Percentiles rank a stretch among this genome's conserved stretches.
Conservation (phyloP, 2,113 vertebrate species). For the Pardalotus punctatus region DNA sequence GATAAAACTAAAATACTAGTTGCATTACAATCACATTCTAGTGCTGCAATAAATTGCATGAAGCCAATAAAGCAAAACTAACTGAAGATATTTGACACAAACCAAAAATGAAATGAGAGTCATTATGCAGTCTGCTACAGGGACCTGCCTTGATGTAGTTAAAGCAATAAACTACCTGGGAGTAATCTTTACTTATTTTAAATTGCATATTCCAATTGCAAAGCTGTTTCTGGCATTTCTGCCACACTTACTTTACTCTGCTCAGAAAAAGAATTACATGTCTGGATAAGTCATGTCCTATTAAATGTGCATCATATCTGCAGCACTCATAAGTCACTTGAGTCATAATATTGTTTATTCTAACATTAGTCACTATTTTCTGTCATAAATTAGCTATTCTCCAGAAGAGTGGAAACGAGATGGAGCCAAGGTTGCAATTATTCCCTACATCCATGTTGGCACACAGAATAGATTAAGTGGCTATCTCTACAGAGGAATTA, state of each 20-base stretch:
- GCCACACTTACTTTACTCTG: constrained; percentile 68
- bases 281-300: constrained; percentile 67
- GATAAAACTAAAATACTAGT: constrained; percentile 79
- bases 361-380: constrained; percentile 69
- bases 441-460: constrained; percentile 15
- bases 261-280: constrained; percentile 58
- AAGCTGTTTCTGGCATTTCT: constrained; percentile 75
- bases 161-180: constrained; percentile 78
- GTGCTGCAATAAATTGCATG: constrained; percentile 73
- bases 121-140: constrained; percentile 70
- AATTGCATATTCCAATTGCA: constrained; percentile 75
- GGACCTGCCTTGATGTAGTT: constrained; percentile 71
- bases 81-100: constrained; percentile 80
- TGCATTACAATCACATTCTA: constrained; percentile 76
- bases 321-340: constrained; percentile 59
- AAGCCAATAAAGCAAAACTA: constrained; percentile 80
- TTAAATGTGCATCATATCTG: constrained; percentile 62
- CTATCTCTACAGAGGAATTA: constrained; percentile 37
- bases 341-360: constrained; percentile 69
- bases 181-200: constrained; percentile 78
- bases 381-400: constrained; percentile 59
- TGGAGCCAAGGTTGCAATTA: constrained; percentile 50
- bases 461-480: constrained; percentile 37
- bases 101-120: constrained; percentile 77
- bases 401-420: constrained; percentile 23